Evolutionary conservation across 2,113 vertebrate species (phyloP), one percentile per base, ranked within the genome.

Genomic region (Platycercus adscitus): DNA sequence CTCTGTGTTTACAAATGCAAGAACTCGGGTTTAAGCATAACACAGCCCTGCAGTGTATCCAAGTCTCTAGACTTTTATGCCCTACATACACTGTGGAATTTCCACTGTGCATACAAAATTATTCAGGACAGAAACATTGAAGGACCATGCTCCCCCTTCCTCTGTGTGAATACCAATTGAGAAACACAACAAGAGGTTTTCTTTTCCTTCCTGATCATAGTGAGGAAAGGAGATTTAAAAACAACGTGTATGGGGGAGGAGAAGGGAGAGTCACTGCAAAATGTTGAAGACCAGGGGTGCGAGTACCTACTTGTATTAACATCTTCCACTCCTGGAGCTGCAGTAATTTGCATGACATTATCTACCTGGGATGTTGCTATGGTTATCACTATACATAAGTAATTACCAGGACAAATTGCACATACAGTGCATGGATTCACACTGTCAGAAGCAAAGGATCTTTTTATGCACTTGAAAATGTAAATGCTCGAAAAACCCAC

Each of bases 381-480:
- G 97, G 97, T 97, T 97, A 97, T 97, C 92, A 68, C 88, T 87
- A 96, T 79, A 93, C 91, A 96, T 96, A 88, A 96, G 91, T 91
- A 97, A 97, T 97, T 97, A 97, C 88, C 88, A 88, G 92, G 96
- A 85, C 94, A 98, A 96, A 96, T 93, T 90, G 92, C 91, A 94
- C 90, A 88, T 33, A 94, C 96, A 93, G 92, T 15, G 9, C 70
- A 53, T 39, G 56, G 95, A 97, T 86, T 94, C 89, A 92, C 10
- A 41, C 96, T 97, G 96, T 95, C 91, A 96, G 94, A 82, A 91
- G 92, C 73, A 82, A 93, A 84, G 81, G 53, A 85, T 92, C 60
- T 79, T 88, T 95, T 73, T 33, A 47, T 89, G 83, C 75, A 70
- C 91, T 95, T 78, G 93, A 93, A 96, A 97, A 92, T n/a, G 43